phyloP scores from a whole-genome alignment of 1,140 invertebrate species.

The Arion vulgaris region DNA sequence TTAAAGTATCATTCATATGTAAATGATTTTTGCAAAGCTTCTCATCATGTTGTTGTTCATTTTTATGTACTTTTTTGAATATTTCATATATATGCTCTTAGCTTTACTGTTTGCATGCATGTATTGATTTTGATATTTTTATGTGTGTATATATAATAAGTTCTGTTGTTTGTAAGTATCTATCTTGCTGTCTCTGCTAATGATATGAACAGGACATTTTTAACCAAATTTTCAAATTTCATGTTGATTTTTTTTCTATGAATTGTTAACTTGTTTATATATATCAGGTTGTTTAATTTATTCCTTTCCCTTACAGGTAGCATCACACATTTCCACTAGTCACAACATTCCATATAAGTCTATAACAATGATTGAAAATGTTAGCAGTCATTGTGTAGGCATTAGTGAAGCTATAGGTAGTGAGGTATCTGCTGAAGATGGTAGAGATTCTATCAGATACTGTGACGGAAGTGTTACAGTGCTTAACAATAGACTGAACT shows the following conservation, averaged over 20 bases:
- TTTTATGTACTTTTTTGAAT: too few species aligned
- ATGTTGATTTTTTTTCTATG: background rate
- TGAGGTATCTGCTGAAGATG: background rate
- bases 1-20: too few species aligned
- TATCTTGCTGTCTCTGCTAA: too few species aligned
- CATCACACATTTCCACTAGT: background rate
- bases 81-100: too few species aligned
- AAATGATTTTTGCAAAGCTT: too few species aligned
- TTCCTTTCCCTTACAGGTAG: background rate
- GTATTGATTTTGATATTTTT: too few species aligned
- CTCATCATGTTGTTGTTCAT: too few species aligned
- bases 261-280: background rate
- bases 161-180: too few species aligned
- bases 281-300: background rate
- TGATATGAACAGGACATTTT: too few species aligned
- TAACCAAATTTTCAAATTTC: too few species aligned
- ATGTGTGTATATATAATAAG: too few species aligned
- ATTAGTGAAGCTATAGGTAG: background rate
- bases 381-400: background rate
- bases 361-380: background rate
- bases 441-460: background rate
- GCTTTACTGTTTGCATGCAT: too few species aligned
- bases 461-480: background rate
- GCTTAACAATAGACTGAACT: background rate
- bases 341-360: background rate